Evolutionary conservation across 2,888 invertebrate genomes (phyloP).

Genomic region (Drosophila algonquin): DNA sequence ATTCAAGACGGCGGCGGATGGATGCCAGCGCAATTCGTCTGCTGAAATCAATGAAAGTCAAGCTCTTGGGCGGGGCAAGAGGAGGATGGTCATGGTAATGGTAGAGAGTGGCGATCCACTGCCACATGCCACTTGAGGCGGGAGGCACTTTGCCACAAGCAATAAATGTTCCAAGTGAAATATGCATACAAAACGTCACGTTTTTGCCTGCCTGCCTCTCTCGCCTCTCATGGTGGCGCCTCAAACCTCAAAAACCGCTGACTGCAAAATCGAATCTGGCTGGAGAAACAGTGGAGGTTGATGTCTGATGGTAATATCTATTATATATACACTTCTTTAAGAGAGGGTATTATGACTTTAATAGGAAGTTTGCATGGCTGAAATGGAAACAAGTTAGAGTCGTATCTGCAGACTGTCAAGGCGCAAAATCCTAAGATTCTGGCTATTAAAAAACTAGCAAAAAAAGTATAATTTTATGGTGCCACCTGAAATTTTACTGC

Average conservation of each 20-base stretch:
- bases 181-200: slow-evolving; percentile 69
- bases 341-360: background rate
- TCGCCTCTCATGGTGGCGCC: slow-evolving; percentile 57
- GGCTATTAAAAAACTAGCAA: too few relatives aligned
- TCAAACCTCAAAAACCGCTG: slow-evolving; percentile 23
- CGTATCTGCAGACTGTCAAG: too few relatives aligned
- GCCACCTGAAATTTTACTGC: too few relatives aligned
- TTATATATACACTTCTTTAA: background rate
- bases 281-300: too few relatives aligned
- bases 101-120: background rate
- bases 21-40: slow-evolving; percentile 40
- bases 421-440: too few relatives aligned
- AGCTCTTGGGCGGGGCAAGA: slow-evolving; percentile 40
- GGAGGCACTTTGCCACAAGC: slow-evolving; percentile 40
- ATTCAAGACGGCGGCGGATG: slow-evolving; percentile 40
- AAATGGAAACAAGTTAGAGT: too few relatives aligned
- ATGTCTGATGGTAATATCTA: slow-evolving; percentile 1
- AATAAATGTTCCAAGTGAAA: slow-evolving; percentile 27
- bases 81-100: background rate
- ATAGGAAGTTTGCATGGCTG: background rate
- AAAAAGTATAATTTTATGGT: too few relatives aligned
- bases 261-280: slow-evolving; percentile 24
- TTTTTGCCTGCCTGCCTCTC: slow-evolving; percentile 40
- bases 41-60: slow-evolving; percentile 63
- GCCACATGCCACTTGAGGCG: slow-evolving; percentile 58